A percentile compares a stretch with the other conserved stretches of the same genome.
phyloP scores from a whole-genome alignment of 2,888 invertebrate species.

The Macrosoma leucophasiata region DNA sequence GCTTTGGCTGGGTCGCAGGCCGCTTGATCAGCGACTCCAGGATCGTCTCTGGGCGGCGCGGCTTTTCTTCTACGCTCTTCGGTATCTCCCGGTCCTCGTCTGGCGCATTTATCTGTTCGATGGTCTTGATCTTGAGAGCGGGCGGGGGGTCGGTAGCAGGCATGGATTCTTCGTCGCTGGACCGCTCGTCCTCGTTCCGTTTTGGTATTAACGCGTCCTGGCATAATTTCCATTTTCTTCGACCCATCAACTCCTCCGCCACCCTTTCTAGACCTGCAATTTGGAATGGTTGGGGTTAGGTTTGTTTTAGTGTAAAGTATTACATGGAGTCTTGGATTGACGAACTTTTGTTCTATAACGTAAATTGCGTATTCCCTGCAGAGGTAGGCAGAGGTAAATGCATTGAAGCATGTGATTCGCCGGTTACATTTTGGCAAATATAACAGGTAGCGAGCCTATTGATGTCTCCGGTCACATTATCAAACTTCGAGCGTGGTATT shows the following conservation, averaged over 20 bases:
- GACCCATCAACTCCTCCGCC: conserved; percentile 97
- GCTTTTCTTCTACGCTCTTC: conserved; percentile 28
- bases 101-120: conserved; percentile 69
- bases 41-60: conserved; percentile 66
- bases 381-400: too few relatives aligned
- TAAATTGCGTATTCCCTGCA: too few relatives aligned
- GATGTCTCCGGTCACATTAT: too few relatives aligned
- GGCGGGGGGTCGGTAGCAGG: conserved; percentile 66
- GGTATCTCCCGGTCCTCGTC: conserved; percentile 36
- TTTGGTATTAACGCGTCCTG: conserved; percentile 82
- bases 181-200: conserved; percentile 55
- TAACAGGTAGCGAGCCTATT: too few relatives aligned
- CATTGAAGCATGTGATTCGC: too few relatives aligned
- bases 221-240: conserved; percentile 96
- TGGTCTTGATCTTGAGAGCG: conserved; percentile 70
- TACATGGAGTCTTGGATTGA: too few relatives aligned
- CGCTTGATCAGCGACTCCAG: conserved; percentile 71
- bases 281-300: conserved; percentile 1
- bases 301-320: not conserved
- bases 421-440: too few relatives aligned
- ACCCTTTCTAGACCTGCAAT: conserved; percentile 93
- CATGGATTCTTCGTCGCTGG: conserved; percentile 66
- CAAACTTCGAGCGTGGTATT: too few relatives aligned
- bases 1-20: conserved; percentile 63
- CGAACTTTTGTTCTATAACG: too few relatives aligned